Percentiles rank a stretch among this genome's conserved stretches.
Evolutionary conservation across 2,113 vertebrate species (phyloP).

Genomic region (Toxotes jaculatrix): DNA sequence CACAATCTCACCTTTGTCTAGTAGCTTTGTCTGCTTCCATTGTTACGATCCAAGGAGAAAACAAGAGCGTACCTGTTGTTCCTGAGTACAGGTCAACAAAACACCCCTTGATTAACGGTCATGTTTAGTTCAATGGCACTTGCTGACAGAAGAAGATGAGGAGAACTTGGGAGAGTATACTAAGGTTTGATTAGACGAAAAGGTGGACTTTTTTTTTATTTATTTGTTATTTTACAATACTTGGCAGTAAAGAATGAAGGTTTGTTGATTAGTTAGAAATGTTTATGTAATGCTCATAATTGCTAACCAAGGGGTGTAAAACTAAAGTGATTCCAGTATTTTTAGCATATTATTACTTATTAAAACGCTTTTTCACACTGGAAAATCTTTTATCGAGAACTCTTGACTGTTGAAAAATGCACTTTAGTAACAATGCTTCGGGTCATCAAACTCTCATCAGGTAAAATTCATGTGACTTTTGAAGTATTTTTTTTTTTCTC

Average conservation of each 20-base stretch:
- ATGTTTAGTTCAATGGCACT: background rate
- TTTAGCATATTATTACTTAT: too few species aligned
- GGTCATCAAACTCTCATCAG: background rate
- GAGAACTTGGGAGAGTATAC: background rate
- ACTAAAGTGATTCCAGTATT: too few species aligned
- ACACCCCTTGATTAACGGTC: background rate
- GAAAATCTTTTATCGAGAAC: background rate
- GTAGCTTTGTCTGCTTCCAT: background rate
- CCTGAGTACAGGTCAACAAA: background rate
- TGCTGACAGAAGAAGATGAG: background rate
- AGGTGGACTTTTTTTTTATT: too few species aligned
- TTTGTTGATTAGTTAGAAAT: background rate
- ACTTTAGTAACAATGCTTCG: too few species aligned
- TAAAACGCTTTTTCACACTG: too few species aligned
- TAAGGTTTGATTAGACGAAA: too few species aligned
- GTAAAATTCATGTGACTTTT: background rate
- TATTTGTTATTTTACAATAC: background rate
- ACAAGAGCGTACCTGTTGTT: background rate
- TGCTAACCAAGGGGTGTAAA: too few species aligned
- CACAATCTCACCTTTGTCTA: conserved; percentile 10
- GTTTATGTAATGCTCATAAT: background rate
- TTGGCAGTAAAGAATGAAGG: background rate
- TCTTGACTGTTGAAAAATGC: background rate
- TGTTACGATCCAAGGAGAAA: background rate
- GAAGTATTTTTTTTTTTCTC: background rate